These are phyloP conservation scores for Tiliacea aurago DNA, from an alignment of 2,888 invertebrate genomes.

Conservation along the genomic window DNA sequence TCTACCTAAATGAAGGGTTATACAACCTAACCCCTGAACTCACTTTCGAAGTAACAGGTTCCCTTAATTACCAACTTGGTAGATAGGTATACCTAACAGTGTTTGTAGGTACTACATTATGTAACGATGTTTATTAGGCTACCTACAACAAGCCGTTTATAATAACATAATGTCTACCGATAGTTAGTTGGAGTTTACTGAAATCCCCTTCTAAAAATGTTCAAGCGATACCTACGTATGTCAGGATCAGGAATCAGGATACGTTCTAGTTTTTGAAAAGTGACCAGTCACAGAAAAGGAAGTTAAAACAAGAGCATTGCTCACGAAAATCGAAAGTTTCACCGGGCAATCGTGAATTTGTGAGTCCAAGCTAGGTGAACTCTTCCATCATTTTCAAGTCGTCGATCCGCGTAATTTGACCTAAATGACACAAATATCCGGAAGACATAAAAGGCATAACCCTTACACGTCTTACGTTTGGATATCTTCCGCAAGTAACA, in stretches of 20 bases:
- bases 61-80: background rate
- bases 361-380: background rate
- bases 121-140: constrained; percentile 23
- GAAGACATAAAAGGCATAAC: constrained; percentile 32
- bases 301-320: background rate
- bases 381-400: background rate
- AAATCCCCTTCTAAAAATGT: background rate
- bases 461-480: constrained; percentile 18
- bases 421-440: constrained; percentile 8
- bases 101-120: constrained; percentile 25
- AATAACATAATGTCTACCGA: background rate
- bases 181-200: background rate
- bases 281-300: constrained; percentile 11
- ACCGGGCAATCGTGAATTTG: background rate
- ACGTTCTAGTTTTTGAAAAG: no score
- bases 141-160: background rate
- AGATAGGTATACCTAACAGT: background rate
- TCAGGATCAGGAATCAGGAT: no score
- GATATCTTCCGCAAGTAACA: constrained; percentile 46
- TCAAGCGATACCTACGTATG: background rate
- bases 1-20: constrained; percentile 11
- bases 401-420: background rate
- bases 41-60: constrained; percentile 47
- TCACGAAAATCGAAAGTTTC: background rate
- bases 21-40: constrained; percentile 50